Evolutionary conservation across 2,113 vertebrate genomes (phyloP).

Genomic region (Gopherus evgoodei): DNA sequence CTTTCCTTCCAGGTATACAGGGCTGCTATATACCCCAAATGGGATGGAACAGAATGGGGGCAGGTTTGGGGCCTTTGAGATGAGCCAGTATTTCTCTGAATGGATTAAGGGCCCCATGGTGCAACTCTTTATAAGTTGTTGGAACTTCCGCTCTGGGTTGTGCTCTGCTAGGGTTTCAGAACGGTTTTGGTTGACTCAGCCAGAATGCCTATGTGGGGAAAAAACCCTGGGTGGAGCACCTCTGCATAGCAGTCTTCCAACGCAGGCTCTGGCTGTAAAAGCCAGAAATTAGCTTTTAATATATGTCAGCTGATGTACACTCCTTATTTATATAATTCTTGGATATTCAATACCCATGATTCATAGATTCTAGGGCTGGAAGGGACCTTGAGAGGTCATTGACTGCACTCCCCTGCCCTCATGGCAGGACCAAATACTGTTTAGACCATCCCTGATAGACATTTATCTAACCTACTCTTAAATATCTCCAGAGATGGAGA

Average conservation of each 20-base stretch:
- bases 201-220: neutral
- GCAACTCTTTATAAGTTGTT: neutral
- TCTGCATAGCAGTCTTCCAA: neutral
- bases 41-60: neutral
- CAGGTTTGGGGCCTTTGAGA: neutral
- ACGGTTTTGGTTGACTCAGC: neutral
- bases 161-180: neutral
- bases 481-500: no score
- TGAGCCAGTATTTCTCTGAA: neutral
- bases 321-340: neutral
- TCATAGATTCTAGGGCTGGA: neutral
- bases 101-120: neutral
- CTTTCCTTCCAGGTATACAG: neutral
- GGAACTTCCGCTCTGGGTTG: neutral
- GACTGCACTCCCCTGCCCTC: no score
- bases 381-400: no score
- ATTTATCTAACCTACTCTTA: no score
- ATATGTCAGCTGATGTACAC: fast-evolving
- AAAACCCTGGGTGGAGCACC: neutral
- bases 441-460: no score
- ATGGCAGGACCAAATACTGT: no score
- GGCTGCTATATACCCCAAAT: neutral
- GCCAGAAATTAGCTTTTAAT: neutral
- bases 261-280: fast-evolving
- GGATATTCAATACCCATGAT: neutral